phyloP scores from a whole-genome alignment of 2,797 vertebrate species.

The Anguilla obscura region DNA sequence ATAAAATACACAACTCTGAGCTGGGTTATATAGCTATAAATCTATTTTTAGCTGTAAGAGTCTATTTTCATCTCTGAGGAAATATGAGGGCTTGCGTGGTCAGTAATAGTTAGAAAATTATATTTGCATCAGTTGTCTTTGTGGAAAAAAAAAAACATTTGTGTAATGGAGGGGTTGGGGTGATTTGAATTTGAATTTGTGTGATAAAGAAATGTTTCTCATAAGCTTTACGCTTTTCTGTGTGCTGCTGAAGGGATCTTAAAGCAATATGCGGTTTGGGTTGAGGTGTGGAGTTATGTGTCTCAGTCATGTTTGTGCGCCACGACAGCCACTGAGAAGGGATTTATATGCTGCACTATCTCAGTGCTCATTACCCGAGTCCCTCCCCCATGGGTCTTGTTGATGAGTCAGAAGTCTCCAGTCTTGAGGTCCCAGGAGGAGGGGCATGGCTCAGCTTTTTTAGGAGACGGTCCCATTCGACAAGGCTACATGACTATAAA shows the following conservation, averaged over 20 bases:
- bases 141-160: conserved; percentile 59
- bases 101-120: conserved; percentile 50
- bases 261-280: conserved; percentile 61
- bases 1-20: conserved; percentile 69
- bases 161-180: conserved; percentile 65
- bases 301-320: not conserved
- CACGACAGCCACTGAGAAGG: conserved; percentile 2
- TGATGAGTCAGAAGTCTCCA: not conserved
- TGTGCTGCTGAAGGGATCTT: conserved; percentile 69
- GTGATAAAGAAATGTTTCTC: conserved; percentile 49
- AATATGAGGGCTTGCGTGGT: conserved; percentile 52
- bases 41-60: conserved; percentile 97
- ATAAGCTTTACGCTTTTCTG: conserved; percentile 53
- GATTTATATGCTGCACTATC: conserved; percentile 7
- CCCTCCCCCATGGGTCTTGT: not conserved
- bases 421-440: not conserved
- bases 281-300: conserved; percentile 17
- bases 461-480: not conserved
- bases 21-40: conserved; percentile 82
- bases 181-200: conserved; percentile 59
- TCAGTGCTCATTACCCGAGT: not conserved
- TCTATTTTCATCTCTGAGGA: conserved; percentile 76
- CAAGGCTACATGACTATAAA: not conserved
- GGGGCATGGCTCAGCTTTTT: not conserved
- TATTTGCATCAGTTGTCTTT: conserved; percentile 53